Conservation (phyloP, 2,113 vertebrate genomes). For the Halcyon malimbica region DNA sequence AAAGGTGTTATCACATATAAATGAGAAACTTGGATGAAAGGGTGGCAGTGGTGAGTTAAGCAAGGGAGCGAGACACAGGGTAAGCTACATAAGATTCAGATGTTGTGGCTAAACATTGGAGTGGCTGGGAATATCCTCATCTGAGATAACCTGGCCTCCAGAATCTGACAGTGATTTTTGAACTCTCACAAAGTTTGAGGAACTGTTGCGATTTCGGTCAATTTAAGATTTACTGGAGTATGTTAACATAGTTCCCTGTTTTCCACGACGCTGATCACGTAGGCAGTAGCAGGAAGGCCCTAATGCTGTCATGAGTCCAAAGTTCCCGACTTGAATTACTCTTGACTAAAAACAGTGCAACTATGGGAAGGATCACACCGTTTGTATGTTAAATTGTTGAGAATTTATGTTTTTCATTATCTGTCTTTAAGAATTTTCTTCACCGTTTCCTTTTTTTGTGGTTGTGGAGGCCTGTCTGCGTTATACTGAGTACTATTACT, state of each 20-base stretch:
- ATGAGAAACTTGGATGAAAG: neutral
- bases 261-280: neutral
- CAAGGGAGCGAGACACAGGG: neutral
- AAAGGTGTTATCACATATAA: neutral
- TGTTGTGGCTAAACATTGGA: neutral
- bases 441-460: neutral
- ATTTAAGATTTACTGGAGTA: neutral
- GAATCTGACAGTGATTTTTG: neutral
- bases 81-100: neutral
- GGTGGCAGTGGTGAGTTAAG: neutral
- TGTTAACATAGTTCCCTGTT: neutral
- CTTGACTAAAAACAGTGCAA: neutral
- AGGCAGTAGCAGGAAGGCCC: neutral
- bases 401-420: neutral
- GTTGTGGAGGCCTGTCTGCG: neutral
- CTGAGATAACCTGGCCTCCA: neutral
- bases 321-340: neutral
- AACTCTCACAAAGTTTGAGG: neutral
- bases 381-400: neutral
- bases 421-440: neutral
- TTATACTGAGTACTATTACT: neutral
- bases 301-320: neutral
- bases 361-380: neutral
- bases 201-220: neutral
- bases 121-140: neutral